A percentile compares a stretch with the other conserved stretches of the same genome.
Conservation (phyloP, 2,888 invertebrate genomes). For the Atethmia centrago region DNA sequence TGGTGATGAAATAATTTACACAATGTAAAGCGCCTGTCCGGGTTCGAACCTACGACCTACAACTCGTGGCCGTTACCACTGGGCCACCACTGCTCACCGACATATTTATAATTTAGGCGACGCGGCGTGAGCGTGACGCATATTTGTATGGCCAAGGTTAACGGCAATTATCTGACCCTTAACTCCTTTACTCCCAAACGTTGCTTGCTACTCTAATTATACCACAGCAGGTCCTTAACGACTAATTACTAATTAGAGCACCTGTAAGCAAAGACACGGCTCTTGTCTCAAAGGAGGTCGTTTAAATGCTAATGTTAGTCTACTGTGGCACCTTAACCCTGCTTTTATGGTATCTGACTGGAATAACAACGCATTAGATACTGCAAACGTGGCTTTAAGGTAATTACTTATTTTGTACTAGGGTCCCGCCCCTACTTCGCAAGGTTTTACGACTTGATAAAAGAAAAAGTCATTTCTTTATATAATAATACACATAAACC, state of each 20-base stretch:
- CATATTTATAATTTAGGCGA: too few species aligned
- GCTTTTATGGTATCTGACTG: conserved; percentile 20
- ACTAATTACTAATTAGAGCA: conserved; percentile 47
- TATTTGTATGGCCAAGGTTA: too few species aligned
- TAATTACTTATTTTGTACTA: neutral
- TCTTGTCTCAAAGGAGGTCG: conserved; percentile 45
- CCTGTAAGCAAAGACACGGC: conserved; percentile 40
- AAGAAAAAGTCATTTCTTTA: neutral
- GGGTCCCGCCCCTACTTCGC: neutral
- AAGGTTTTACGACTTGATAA: neutral
- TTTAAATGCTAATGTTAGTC: conserved; percentile 50
- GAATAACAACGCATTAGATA: conserved; percentile 16
- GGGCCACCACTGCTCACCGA: too few species aligned
- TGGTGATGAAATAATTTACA: too few species aligned
- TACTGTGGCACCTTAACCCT: conserved; percentile 13
- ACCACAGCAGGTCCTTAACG: conserved; percentile 7
- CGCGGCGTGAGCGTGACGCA: too few species aligned
- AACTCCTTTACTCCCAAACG: conserved; percentile 4
- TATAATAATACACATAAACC: too few species aligned
- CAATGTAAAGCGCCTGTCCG: too few species aligned
- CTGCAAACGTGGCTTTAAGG: conserved; percentile 1
- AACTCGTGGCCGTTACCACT: too few species aligned
- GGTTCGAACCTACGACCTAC: too few species aligned
- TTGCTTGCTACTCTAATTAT: conserved; percentile 33
- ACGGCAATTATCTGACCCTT: too few species aligned